These are phyloP conservation scores for Lutjanus campechanus DNA, from an alignment of 2,797 vertebrate genomes.

Conservation along the genomic window DNA sequence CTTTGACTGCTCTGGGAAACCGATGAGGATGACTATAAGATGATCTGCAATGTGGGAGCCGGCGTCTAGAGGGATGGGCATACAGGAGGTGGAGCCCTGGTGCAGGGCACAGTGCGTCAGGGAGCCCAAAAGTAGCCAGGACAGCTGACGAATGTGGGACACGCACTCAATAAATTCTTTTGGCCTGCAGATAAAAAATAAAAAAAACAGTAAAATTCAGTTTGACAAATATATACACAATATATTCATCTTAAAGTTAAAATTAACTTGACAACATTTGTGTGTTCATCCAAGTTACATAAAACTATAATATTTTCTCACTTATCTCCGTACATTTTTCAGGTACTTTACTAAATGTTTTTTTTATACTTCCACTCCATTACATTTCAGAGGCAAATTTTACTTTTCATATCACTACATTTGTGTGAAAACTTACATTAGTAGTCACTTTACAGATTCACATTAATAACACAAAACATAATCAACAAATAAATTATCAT, in stretches of 20 bases:
- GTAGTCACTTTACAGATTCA: too few species aligned
- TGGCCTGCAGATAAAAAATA: conserved; percentile 85
- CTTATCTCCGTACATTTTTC: neutral
- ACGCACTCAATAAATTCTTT: conserved; percentile 99
- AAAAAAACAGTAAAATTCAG: conserved; percentile 7
- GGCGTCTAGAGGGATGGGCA: conserved; percentile 97
- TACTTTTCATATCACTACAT: too few species aligned
- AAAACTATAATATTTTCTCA: neutral
- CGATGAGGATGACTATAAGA: conserved; percentile 98
- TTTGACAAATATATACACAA: conserved; percentile 3
- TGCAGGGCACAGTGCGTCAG: conserved; percentile 96
- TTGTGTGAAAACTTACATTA: too few species aligned
- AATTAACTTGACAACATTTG: neutral
- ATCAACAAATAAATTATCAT: too few species aligned
- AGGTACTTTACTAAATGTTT: too few species aligned
- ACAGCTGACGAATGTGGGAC: conserved; percentile 97
- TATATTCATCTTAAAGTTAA: too few species aligned
- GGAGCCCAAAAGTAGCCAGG: conserved; percentile 97
- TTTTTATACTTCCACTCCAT: too few species aligned
- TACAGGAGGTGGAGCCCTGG: conserved; percentile 94
- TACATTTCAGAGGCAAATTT: too few species aligned
- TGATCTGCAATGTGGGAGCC: conserved; percentile 98
- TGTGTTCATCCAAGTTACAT: neutral
- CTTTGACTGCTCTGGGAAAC: conserved; percentile 99
- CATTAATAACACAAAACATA: too few species aligned